A percentile compares a stretch with the other conserved stretches of the same genome.
Evolutionary conservation across 92 coral and sea anemone species (phyloP).

Genomic region (Palythoa grandis): DNA sequence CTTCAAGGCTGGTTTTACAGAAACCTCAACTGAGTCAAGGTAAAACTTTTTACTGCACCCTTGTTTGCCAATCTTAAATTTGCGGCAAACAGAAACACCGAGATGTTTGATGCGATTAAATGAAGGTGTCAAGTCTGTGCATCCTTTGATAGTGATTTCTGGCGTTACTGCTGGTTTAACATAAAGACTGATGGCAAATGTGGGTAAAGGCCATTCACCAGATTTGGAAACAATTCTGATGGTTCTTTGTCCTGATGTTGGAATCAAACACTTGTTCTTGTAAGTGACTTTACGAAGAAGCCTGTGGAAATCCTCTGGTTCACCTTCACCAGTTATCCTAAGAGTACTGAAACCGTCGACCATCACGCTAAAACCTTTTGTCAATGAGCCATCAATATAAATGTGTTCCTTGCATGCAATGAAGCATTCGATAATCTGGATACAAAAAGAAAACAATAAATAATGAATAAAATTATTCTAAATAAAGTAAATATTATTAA

Average conservation of each 20-base stretch:
- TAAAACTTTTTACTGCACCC: constrained; percentile 68
- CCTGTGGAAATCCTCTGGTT: constrained; percentile 74
- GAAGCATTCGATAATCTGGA: constrained; percentile 78
- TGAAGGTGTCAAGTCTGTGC: constrained; percentile 51
- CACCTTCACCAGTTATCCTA: constrained; percentile 77
- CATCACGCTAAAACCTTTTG: constrained; percentile 73
- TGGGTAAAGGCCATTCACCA: constrained; percentile 50
- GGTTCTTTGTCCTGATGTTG: constrained; percentile 85
- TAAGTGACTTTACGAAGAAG: constrained; percentile 77
- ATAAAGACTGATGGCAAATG: constrained; percentile 50
- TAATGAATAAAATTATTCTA: no score
- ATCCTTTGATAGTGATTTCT: constrained; percentile 64
- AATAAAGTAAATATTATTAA: no score
- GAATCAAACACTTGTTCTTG: constrained; percentile 81
- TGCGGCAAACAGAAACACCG: constrained; percentile 74
- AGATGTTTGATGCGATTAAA: constrained; percentile 52
- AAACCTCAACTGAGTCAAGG: constrained; percentile 74
- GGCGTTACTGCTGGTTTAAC: constrained; percentile 74
- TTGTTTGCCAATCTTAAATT: constrained; percentile 56
- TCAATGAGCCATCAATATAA: constrained; percentile 72
- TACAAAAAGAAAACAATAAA: neutral
- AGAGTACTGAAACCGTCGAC: constrained; percentile 58
- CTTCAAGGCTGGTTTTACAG: constrained; percentile 78
- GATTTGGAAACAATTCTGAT: constrained; percentile 62
- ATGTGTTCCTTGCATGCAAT: constrained; percentile 89